phyloP scores from a whole-genome alignment of 30 jellyfish, hydroid and myxozoan species.

The Aurelia coerulea region DNA sequence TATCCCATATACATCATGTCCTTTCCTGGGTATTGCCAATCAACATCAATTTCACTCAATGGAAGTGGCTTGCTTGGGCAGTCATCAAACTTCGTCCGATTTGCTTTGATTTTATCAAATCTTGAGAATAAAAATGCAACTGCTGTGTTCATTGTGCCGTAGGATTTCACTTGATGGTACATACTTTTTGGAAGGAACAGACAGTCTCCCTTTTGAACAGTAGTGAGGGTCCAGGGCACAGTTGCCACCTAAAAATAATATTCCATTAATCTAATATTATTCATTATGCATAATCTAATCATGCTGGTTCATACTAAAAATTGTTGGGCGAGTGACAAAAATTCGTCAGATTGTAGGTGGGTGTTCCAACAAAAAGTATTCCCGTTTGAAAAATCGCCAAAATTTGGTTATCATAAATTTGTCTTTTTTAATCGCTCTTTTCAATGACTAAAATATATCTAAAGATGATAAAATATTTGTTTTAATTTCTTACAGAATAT shows the following conservation, averaged over 20 bases:
- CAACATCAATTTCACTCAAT: conserved; percentile 73
- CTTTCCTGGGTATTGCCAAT: conserved; percentile 76
- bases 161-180: conserved; percentile 91
- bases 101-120: conserved; percentile 24
- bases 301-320: too few species aligned
- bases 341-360: too few species aligned
- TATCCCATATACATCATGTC: conserved; percentile 85
- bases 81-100: conserved; percentile 16
- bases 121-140: conserved; percentile 78
- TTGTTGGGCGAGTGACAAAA: too few species aligned
- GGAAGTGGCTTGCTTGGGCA: conserved; percentile 52
- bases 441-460: too few species aligned
- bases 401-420: too few species aligned
- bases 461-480: too few species aligned
- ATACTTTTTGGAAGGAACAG: conserved; percentile 82
- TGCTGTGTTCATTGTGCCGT: conserved; percentile 76
- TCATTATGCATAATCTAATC: too few species aligned
- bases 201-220: conserved; percentile 82
- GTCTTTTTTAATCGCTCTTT: too few species aligned
- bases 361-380: too few species aligned
- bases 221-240: conserved; percentile 80
- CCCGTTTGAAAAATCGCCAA: too few species aligned
- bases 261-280: too few species aligned
- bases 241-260: conserved; percentile 44
- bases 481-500: too few species aligned